phyloP scores from a whole-genome alignment of 2,888 invertebrate genomes.

The Cantharis rustica region DNA sequence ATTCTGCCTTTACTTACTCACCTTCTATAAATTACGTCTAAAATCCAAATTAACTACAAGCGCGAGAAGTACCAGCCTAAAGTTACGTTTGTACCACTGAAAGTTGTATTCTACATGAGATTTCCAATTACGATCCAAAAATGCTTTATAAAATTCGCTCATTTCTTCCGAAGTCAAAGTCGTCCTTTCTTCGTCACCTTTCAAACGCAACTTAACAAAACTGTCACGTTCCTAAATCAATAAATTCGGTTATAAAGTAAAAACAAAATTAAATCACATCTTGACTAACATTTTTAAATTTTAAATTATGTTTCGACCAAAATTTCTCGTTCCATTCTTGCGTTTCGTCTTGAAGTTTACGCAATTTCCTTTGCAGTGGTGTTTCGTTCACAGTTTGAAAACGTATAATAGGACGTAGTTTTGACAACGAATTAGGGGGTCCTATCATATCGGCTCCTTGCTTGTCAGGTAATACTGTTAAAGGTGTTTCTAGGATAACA shows the following conservation, averaged over 20 bases:
- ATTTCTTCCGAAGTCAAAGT: slow-evolving; percentile 78
- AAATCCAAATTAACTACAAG: slow-evolving; percentile 60
- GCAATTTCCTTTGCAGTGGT: slow-evolving; percentile 64
- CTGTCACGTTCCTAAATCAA: slow-evolving; percentile 54
- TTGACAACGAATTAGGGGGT: slow-evolving; percentile 80
- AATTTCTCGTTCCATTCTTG: slow-evolving; percentile 85
- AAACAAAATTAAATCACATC: not conserved
- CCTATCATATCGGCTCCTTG: slow-evolving; percentile 69
- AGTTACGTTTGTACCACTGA: slow-evolving; percentile 83
- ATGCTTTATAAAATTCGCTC: slow-evolving; percentile 86
- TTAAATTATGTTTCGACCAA: slow-evolving; percentile 80
- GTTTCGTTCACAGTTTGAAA: slow-evolving; percentile 70
- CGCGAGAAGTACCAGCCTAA: slow-evolving; percentile 66
- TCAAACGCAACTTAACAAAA: slow-evolving; percentile 48
- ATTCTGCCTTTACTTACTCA: not conserved
- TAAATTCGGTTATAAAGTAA: not conserved
- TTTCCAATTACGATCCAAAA: slow-evolving; percentile 81
- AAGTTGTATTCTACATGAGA: slow-evolving; percentile 77
- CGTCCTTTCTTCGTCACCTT: slow-evolving; percentile 51
- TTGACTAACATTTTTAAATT: slow-evolving; percentile 68
- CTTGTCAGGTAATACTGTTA: slow-evolving; percentile 45
- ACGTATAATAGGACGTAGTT: slow-evolving; percentile 74
- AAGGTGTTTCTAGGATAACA: not conserved
- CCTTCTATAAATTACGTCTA: slow-evolving; percentile 47
- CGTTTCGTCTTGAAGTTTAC: slow-evolving; percentile 69